Evolutionary conservation across 1,140 invertebrate genomes (phyloP), one percentile per base, ranked within the genome.

Genomic region (Monochamus saltuarius): DNA sequence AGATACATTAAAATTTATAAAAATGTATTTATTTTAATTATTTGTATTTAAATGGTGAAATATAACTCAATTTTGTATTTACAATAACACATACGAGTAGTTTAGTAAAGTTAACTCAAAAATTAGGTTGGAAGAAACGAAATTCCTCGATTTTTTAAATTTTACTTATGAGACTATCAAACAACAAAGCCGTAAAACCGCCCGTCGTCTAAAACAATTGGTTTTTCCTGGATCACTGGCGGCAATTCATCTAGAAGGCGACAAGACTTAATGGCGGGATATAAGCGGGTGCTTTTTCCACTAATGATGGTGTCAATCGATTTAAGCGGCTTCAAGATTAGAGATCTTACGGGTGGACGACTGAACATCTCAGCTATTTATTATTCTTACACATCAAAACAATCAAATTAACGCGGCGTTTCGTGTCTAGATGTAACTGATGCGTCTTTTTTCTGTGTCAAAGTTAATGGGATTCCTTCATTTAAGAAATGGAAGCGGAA

Each of bases 221-320:
- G n/a, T 16, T 49, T 49, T 49, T 49, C 29, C 46, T 49, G n/a
- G 46, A n/a, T 16, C 40, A 54, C 40, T 22, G 37, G 52, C 39
- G 10, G 40, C 40, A 56, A 56, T 56, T 56, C 40, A 56, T 56
- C 53, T 56, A 10, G 13, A 17, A 38, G 36, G 35, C 40, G 54
- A 56, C 54, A 49, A 42, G 46, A 19, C 16, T 35, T n/a, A 43
- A 52, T 42, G 36, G 42, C 16, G 17, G 29, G 42, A 60, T 52
- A 54, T 45, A 59, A 59, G 59, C 51, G 59, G 50, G 59, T 49
- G 51, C 51, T 60, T 60, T 60, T 60, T 60, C 59, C 35, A 47
- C 59, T 60, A 60, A 60, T 55, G 51, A 55, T 53, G 35, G 51
- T 54, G 59, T 52, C 51, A 60, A 60, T 60, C 59, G 39, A 35